Base-by-base conservation (phyloP, 2,888 invertebrate genomes). In the Acrobasis suavella region DNA sequence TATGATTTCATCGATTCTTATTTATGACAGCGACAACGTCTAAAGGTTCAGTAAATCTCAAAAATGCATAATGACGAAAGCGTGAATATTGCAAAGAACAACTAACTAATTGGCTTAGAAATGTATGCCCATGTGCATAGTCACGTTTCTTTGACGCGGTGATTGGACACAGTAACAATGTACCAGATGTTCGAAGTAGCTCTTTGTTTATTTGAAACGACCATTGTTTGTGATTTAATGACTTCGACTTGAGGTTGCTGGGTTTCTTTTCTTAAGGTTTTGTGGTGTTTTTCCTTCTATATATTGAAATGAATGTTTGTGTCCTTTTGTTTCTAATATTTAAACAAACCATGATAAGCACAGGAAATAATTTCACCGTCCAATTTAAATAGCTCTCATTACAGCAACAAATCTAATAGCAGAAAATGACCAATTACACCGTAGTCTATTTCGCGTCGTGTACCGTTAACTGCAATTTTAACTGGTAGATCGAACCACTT, bases 381-480 rank as follows among this genome's bases (percentile, higher is more conserved):
- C 46, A 56, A 56, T 56, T 42, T 42, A 46, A 17, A 42, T 12
- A 56, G 39, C 16, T 16, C 15, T 55, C 17, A 56, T 56, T 56
- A 56, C 42, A 42, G 17, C 42, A 56, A 42, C 16, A 17, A 46
- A 42, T 56, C 42, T 56, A 56, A 56, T 22, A 56, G 22, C 56
- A 56, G 56, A 56, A 56, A 56, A 56, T 56, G 16, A 56, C 56
- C 56, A 56, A 56, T 56, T 56, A 71, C 72, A 72, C 68, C 75
- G 74, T 72, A 76, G 78, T 84, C 85, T 82, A 72, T 80, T 78
- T 56, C 69, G 68, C 71, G 71, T 70, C 75, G 72, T 72, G 72
- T 76, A 77, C 85, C 86, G 86, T 83, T 86, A 83, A 62, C 65
- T 75, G 76, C 80, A 78, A 80, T 73, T 71, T 71, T 72, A 73